Base-by-base conservation (phyloP, 2,888 invertebrate species). In the Lithophane leautieri region DNA sequence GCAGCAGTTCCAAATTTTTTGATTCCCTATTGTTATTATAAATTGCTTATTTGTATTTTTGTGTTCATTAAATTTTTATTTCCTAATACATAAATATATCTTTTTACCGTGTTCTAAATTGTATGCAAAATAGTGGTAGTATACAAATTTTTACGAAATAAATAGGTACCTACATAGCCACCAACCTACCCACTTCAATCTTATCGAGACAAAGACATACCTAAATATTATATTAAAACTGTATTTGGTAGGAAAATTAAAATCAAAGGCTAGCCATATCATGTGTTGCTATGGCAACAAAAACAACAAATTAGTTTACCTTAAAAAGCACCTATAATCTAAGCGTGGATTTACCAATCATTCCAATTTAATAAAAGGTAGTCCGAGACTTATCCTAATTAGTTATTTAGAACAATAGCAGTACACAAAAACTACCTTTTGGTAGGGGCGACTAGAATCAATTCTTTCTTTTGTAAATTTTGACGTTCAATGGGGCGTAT, bases 221-320 rank as follows among this genome's bases (percentile, higher is more conserved):
- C 9, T 40, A n/a, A 14, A 16, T 40, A 40, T 34, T 4, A n/a
- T 8, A 62, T 0, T 56, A 54, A n/a, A 54, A n/a, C n/a, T 11
- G 28, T 28, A 62, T 44, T 22, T 63, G 4, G 11, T 22, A 22
- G 4, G 63, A 19, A 44, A 44, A 63, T 65, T 28, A 11, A 44
- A 44, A 63, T 63, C 0, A n/a, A 25, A 70, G 42, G 6, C 6
- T 19, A 8, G 4, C 4, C 9, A n/a, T 62, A 8, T 63, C 44
- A 16, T 63, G 9, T 34, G 22, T 69, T 69, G 22, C 28, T 12
- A 65, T 65, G 12, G 65, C 28, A 70, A 63, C 28, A 63, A 28
- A 63, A 0, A n/a, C 28, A 28, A 28, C 4, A 16, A 28, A 34
- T 34, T 34, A 34, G 34, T 8, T 25, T 19, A 19, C 8, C 22